Percentiles rank a stretch among this genome's conserved stretches.
These are phyloP conservation scores for Andrena hattorfiana DNA, from an alignment of 2,888 invertebrate genomes.

Conservation along the genomic window DNA sequence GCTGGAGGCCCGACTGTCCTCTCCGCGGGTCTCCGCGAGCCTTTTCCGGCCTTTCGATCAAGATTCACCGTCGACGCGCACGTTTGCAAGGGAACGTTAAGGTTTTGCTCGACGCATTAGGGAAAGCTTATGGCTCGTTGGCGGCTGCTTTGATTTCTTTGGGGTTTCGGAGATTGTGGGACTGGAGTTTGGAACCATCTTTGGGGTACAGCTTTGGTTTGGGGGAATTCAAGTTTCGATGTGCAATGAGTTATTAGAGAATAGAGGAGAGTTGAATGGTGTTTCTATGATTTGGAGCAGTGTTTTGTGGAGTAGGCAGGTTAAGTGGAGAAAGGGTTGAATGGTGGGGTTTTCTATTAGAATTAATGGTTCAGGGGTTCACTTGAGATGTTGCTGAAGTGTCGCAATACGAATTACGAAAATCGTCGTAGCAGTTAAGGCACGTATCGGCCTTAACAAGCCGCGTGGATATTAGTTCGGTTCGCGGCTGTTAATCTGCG, in stretches of 20 bases:
- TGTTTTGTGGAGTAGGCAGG: no score
- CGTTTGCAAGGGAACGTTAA: neutral
- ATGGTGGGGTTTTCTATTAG: no score
- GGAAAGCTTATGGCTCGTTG: neutral
- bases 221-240: no score
- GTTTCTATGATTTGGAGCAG: no score
- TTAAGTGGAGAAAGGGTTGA: no score
- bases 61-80: neutral
- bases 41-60: neutral
- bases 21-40: neutral
- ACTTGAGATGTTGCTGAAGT: no score
- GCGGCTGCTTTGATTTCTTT: neutral
- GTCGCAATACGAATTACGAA: constrained; percentile 7
- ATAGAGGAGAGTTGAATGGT: no score
- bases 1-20: constrained; percentile 7
- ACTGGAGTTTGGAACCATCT: no score
- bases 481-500: constrained; percentile 38
- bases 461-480: constrained; percentile 31
- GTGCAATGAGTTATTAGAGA: no score
- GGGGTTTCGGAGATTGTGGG: no score
- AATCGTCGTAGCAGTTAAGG: neutral
- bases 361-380: no score
- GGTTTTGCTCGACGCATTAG: neutral
- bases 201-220: no score
- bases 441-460: neutral